These are phyloP conservation scores for Phalacrocorax brasilianus DNA, from an alignment of 2,113 vertebrate genomes.

Conservation along the genomic window DNA sequence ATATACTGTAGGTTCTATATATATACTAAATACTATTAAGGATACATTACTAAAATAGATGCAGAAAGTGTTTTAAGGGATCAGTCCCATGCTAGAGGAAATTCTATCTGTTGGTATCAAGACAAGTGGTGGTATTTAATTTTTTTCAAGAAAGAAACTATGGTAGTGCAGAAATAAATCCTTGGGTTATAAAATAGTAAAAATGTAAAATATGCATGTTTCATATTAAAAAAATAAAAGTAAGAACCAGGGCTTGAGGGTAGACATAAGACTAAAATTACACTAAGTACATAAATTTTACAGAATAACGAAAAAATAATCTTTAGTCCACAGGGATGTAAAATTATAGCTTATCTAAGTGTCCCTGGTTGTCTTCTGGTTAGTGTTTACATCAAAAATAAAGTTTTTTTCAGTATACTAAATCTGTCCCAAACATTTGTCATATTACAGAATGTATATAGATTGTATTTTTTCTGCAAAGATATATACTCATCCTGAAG, in stretches of 20 bases:
- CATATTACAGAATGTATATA: neutral
- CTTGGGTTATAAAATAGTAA: neutral
- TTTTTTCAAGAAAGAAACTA: neutral
- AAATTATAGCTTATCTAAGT: neutral
- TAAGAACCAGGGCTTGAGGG: neutral
- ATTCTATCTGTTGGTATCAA: neutral
- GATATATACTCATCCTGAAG: neutral
- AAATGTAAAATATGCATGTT: neutral
- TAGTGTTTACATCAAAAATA: neutral
- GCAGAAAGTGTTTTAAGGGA: neutral
- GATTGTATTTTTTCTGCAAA: neutral
- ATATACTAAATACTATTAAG: neutral
- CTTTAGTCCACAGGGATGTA: neutral
- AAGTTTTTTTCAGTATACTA: neutral
- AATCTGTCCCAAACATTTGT: neutral
- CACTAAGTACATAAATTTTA: neutral
- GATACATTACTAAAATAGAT: neutral
- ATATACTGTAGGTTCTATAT: neutral
- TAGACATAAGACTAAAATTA: neutral
- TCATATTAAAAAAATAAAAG: neutral
- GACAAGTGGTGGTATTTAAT: neutral
- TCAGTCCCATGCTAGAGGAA: neutral
- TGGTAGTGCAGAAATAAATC: neutral
- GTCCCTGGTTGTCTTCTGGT: neutral
- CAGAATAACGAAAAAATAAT: slow-evolving; percentile 9